phyloP scores from a whole-genome alignment of 1,140 invertebrate species.

The Galleria mellonella region DNA sequence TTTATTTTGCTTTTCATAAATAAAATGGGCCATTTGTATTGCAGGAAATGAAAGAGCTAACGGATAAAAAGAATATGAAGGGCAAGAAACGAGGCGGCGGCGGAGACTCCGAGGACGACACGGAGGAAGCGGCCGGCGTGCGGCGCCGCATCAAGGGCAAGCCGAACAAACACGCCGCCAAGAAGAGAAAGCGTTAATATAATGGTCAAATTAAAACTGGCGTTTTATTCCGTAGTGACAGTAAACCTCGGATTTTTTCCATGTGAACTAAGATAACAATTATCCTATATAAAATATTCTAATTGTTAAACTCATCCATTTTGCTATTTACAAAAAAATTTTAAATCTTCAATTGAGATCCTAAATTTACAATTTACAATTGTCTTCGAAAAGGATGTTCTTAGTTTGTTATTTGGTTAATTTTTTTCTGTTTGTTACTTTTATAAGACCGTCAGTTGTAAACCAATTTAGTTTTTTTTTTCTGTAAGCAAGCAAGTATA shows the following conservation, averaged over 20 bases:
- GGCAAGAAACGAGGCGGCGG: conserved; percentile 76
- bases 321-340: too few species aligned
- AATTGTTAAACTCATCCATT: too few species aligned
- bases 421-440: too few species aligned
- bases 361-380: too few species aligned
- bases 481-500: too few species aligned
- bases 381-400: too few species aligned
- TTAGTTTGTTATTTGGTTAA: too few species aligned
- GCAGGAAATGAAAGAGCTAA: conserved; percentile 89
- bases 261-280: not conserved
- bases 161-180: conserved; percentile 22
- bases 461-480: too few species aligned
- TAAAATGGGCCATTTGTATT: conserved; percentile 3
- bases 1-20: too few species aligned
- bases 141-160: conserved; percentile 79
- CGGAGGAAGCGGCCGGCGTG: conserved; percentile 85
- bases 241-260: not conserved
- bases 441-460: too few species aligned
- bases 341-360: too few species aligned
- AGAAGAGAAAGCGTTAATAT: conserved; percentile 60
- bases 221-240: conserved; percentile 11
- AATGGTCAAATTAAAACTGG: conserved; percentile 1
- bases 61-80: conserved; percentile 82
- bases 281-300: too few species aligned
- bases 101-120: conserved; percentile 83